phyloP scores from a whole-genome alignment of 1,140 invertebrate species.

The Scaptomyza montana region DNA sequence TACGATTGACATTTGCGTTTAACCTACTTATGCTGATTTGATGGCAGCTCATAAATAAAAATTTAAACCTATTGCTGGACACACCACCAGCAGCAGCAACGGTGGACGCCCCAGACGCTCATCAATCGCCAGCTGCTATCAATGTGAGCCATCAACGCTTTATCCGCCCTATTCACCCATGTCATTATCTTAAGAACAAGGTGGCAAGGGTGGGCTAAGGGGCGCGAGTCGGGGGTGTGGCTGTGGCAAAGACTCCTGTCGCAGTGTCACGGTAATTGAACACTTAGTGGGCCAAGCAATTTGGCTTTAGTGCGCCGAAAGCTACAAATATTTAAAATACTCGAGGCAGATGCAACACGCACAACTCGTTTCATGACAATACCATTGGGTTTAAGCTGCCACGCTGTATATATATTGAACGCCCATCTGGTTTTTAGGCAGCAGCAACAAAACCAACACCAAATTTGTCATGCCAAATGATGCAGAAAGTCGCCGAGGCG shows the following conservation, averaged over 20 bases:
- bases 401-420: not conserved
- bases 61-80: slow-evolving; percentile 80
- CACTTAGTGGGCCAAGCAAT: slow-evolving; percentile 77
- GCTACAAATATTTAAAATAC: slow-evolving; percentile 70
- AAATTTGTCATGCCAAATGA: slow-evolving; percentile 80
- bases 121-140: slow-evolving; percentile 80
- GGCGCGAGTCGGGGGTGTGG: no score
- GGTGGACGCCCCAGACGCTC: slow-evolving; percentile 12
- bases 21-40: slow-evolving; percentile 83
- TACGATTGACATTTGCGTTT: slow-evolving; percentile 82
- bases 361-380: slow-evolving; percentile 20
- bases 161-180: slow-evolving; percentile 5
- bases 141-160: slow-evolving; percentile 69
- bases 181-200: slow-evolving; percentile 27
- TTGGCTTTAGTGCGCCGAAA: slow-evolving; percentile 63
- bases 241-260: not conserved
- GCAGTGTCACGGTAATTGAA: slow-evolving; percentile 67
- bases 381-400: not conserved
- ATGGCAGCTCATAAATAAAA: slow-evolving; percentile 81
- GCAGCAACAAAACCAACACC: slow-evolving; percentile 48
- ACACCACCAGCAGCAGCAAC: slow-evolving; percentile 16
- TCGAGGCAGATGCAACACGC: slow-evolving; percentile 12
- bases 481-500: slow-evolving; percentile 71
- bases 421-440: slow-evolving; percentile 55
- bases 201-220: no score